Conservation (phyloP, 2,888 invertebrate genomes). For the Drosophila diplacantha region DNA sequence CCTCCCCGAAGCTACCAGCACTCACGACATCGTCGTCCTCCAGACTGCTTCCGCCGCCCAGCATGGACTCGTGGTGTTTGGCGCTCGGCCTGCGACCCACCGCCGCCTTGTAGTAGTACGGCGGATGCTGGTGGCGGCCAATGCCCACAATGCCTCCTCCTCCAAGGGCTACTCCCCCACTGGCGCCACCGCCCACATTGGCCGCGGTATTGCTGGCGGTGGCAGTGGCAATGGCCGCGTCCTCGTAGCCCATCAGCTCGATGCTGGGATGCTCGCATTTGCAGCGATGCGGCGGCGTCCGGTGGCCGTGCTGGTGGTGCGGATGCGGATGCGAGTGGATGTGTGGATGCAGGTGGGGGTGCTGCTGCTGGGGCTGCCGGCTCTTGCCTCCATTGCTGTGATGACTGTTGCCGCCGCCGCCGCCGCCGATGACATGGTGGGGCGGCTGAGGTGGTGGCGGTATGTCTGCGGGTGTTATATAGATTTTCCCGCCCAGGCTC, state of each 20-base stretch:
- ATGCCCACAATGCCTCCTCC: slow-evolving; percentile 11
- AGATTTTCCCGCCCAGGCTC: slow-evolving; percentile 60
- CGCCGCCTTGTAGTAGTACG: slow-evolving; percentile 58
- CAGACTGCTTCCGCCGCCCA: slow-evolving; percentile 59
- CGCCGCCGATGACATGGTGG: slow-evolving; percentile 12
- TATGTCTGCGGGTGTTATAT: slow-evolving; percentile 74
- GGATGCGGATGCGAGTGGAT: slow-evolving; percentile 31
- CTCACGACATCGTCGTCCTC: slow-evolving; percentile 61
- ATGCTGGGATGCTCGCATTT: slow-evolving; percentile 65
- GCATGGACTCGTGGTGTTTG: slow-evolving; percentile 62
- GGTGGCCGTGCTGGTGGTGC: slow-evolving; percentile 50
- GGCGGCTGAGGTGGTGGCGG: slow-evolving; percentile 70
- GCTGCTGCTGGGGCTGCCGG: slow-evolving; percentile 41
- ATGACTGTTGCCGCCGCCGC: slow-evolving; percentile 38
- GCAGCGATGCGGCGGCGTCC: slow-evolving; percentile 63
- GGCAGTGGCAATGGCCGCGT: slow-evolving; percentile 37
- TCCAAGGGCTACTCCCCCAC: background rate
- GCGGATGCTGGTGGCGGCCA: slow-evolving; percentile 60
- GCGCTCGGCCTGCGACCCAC: slow-evolving; percentile 52
- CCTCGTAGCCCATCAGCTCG: slow-evolving; percentile 63
- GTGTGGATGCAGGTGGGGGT: slow-evolving; percentile 44
- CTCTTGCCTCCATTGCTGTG: slow-evolving; percentile 60
- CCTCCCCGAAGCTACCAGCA: slow-evolving; percentile 58
- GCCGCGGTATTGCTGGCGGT: slow-evolving; percentile 37
- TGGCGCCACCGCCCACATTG: slow-evolving; percentile 27